phyloP scores from a whole-genome alignment of 2,888 invertebrate genomes.

The Drosophila acutilabella region DNA sequence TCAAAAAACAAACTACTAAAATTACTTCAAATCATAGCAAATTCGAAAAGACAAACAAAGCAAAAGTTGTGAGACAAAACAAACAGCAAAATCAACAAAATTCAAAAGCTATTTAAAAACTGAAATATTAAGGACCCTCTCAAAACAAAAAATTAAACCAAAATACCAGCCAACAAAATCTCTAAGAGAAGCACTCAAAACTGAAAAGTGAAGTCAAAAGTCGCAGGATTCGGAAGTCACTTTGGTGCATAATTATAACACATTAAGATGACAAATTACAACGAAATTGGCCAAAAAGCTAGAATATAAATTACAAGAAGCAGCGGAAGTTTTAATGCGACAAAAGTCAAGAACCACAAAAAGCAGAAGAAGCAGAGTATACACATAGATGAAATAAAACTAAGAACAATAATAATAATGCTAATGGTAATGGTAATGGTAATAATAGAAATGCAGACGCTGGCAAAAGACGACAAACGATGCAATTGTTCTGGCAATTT shows the following conservation, averaged over 20 bases:
- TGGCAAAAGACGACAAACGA: constrained; percentile 63
- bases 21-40: constrained; percentile 11
- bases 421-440: constrained; percentile 11
- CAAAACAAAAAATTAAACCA: no score
- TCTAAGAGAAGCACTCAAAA: neutral
- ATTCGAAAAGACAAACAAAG: constrained; percentile 7
- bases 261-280: constrained; percentile 78
- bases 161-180: neutral
- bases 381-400: constrained; percentile 36
- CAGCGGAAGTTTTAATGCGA: constrained; percentile 80
- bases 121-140: no score
- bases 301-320: constrained; percentile 77
- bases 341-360: constrained; percentile 67
- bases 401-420: constrained; percentile 36
- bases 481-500: constrained; percentile 66
- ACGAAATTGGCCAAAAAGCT: constrained; percentile 65
- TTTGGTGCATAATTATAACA: constrained; percentile 74
- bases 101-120: no score
- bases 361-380: neutral
- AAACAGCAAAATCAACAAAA: neutral
- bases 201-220: constrained; percentile 41
- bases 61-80: constrained; percentile 23
- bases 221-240: constrained; percentile 51
- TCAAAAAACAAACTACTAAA: constrained; percentile 5
- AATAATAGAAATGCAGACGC: constrained; percentile 44